Base-by-base conservation (phyloP, 2,113 vertebrate species). In the Vireo altiloquus region DNA sequence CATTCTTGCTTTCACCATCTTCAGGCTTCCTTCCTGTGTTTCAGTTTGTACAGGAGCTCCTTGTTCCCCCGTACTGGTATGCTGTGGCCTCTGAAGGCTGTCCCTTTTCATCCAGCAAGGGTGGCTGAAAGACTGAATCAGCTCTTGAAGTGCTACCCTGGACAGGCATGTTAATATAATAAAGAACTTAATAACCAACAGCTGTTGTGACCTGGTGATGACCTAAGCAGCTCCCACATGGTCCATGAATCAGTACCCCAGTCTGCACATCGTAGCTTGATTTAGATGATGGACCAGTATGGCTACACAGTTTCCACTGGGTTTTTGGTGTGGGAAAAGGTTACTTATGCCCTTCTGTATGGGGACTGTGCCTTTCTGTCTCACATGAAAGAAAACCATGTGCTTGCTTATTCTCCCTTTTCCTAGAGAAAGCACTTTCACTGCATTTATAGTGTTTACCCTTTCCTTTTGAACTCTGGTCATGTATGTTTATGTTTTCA, bases 231-330 rank as follows among this genome's bases (percentile, higher is more conserved):
- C 53, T 80, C 22, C 25, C 0, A 0, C 25, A n/a, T 5, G 11
- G 31, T 24, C 40, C 11, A 0, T 25, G 15, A 4, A 19, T 75
- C 39, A 15, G 24, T 57, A 27, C 28, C 18, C 12, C 22, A 19
- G 7, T 39, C 50, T 40, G 33, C 44, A 9, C 7, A 1, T 27
- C 8, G 11, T 7, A 61, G n/a, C 31, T 25, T 1, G 0, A 11
- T 66, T 33, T 63, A 68, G 37, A 11, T 50, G 42, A 19, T 79
- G 22, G 20, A 10, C 25, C 11, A 11, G 0, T 27, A 18, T 30
- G 28, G 24, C 52, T 71, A 16, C 12, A 5, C 7, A n/a, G 47
- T 76, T 87, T 53, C 50, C 15, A 18, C 3, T 11, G 5, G 4
- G 9, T 15, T 63, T 53, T 69, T 25, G 39, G 21, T 2, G 20